Conservation (phyloP, 2,113 vertebrate species). For the Bubo bubo region DNA sequence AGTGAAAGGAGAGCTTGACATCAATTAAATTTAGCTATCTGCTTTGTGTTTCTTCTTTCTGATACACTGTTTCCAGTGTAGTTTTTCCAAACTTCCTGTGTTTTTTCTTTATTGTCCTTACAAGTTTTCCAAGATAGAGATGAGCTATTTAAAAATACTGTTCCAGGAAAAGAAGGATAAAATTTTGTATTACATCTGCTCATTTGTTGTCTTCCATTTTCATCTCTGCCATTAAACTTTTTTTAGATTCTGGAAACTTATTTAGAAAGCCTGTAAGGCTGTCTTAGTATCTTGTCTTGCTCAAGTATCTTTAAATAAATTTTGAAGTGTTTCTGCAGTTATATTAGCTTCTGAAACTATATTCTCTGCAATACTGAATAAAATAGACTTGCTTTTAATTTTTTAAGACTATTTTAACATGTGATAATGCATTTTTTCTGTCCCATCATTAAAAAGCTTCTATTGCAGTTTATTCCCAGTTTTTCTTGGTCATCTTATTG, state of each 20-base stretch:
- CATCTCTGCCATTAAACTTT: neutral
- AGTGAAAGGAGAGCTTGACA: slow-evolving; percentile 50
- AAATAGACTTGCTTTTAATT: neutral
- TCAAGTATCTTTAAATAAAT: neutral
- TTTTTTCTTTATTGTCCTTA: neutral
- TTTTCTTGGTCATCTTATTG: neutral
- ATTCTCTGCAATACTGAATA: neutral
- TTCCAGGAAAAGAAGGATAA: neutral
- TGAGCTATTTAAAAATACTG: neutral
- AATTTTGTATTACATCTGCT: neutral
- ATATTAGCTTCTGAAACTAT: neutral
- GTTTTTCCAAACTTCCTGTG: slow-evolving; percentile 42
- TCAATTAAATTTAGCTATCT: slow-evolving; percentile 60
- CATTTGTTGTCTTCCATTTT: neutral
- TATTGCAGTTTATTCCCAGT: neutral
- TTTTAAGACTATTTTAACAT: no score
- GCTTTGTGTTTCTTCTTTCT: slow-evolving; percentile 40
- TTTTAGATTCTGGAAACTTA: neutral
- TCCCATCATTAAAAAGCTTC: neutral
- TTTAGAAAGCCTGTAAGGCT: neutral
- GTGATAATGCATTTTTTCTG: neutral
- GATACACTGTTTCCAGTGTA: neutral
- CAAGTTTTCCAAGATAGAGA: slow-evolving; percentile 7
- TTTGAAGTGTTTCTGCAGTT: neutral
- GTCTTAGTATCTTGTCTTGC: neutral